Evolutionary conservation across 2,888 invertebrate genomes (phyloP).

Genomic region (Caenorhabditis sp.): DNA sequence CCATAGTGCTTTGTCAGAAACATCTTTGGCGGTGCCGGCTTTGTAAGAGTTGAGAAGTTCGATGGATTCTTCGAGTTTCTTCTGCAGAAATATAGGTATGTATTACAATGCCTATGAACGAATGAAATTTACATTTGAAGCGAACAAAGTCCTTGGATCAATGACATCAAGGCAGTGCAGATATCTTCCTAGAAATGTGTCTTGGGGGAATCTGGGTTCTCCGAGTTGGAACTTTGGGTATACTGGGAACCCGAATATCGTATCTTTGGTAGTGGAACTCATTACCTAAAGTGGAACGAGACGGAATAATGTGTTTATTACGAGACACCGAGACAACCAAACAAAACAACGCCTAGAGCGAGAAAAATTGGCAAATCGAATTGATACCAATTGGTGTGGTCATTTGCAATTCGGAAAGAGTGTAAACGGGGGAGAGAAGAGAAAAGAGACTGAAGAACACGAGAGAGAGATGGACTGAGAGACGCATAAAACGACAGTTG

Average conservation of each 20-base stretch:
- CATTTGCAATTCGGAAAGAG: constrained; percentile 19
- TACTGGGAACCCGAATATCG: constrained; percentile 74
- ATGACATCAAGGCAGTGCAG: constrained; percentile 85
- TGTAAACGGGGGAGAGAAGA: constrained; percentile 10
- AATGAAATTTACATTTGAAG: constrained; percentile 84
- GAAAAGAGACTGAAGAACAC: not conserved
- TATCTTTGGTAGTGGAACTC: constrained; percentile 30
- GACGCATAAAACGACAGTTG: constrained; percentile 22
- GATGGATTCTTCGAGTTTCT: constrained; percentile 83
- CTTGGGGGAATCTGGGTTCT: constrained; percentile 78
- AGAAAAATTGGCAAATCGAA: constrained; percentile 16
- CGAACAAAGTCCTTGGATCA: constrained; percentile 85
- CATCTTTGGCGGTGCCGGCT: constrained; percentile 9
- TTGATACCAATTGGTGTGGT: constrained; percentile 21
- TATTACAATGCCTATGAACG: too few species aligned
- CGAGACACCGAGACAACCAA: constrained; percentile 8
- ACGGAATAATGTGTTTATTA: constrained; percentile 1
- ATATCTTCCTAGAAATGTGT: constrained; percentile 84
- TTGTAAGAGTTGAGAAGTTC: constrained; percentile 82
- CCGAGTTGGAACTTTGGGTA: constrained; percentile 76
- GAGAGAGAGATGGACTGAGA: constrained; percentile 2
- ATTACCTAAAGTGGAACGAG: not conserved
- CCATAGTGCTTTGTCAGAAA: constrained; percentile 83
- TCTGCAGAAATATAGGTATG: too few species aligned
- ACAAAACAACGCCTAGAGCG: not conserved